A percentile compares a stretch with the other conserved stretches of the same genome.
Conservation (phyloP, 2,797 vertebrate genomes). For the Falco peregrinus region DNA sequence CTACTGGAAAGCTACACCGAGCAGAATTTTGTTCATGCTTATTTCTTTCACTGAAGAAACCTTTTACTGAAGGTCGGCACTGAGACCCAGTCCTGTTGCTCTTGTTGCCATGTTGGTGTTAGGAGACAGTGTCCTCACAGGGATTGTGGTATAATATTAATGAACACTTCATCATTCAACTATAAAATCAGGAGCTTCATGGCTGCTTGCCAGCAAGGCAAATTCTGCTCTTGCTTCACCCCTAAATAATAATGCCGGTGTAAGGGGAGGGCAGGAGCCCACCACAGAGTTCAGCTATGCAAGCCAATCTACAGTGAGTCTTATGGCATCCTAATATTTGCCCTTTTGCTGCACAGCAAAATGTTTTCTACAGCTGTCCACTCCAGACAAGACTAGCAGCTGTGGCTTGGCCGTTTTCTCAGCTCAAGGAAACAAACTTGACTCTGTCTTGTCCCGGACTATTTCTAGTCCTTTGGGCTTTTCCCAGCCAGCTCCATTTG, state of each 20-base stretch:
- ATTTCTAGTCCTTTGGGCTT: not conserved
- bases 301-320: not conserved
- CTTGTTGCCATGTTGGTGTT: not conserved
- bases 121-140: not conserved
- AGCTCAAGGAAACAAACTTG: not conserved
- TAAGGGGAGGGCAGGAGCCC: not conserved
- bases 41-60: not conserved
- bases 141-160: not conserved
- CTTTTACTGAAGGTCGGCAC: not conserved
- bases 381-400: conserved; percentile 30
- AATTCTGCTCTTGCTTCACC: not conserved
- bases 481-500: not conserved
- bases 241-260: not conserved
- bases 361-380: conserved; percentile 53
- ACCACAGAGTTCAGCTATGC: not conserved
- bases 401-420: conserved; percentile 41
- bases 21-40: not conserved
- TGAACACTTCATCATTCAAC: not conserved
- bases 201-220: not conserved
- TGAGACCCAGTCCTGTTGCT: not conserved
- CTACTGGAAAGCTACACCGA: not conserved
- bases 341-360: conserved; percentile 21
- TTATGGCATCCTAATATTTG: conserved; percentile 1
- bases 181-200: not conserved
- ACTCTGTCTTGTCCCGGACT: not conserved